Conservation (phyloP, 2,113 vertebrate species). For the Meriones unguiculatus region DNA sequence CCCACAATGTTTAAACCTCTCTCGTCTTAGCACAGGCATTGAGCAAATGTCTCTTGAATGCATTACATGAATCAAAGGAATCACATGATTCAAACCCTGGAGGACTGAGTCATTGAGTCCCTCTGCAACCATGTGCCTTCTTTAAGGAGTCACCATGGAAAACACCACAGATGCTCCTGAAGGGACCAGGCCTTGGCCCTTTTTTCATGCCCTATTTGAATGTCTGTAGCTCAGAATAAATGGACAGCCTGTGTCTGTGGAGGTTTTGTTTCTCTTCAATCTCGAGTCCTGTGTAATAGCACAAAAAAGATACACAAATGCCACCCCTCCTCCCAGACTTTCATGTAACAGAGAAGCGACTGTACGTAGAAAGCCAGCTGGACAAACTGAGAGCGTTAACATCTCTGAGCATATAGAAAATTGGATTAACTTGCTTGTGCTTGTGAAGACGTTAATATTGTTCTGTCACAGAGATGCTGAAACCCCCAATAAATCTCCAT, state of each 20-base stretch:
- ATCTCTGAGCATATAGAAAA: conserved; percentile 72
- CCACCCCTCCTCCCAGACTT: neutral
- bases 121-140: neutral
- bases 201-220: neutral
- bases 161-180: neutral
- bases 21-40: neutral
- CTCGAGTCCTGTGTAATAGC: conserved; percentile 18
- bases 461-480: conserved; percentile 70
- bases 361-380: conserved; percentile 54
- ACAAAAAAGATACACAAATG: conserved; percentile 8
- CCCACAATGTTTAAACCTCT: neutral
- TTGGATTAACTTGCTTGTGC: conserved; percentile 70
- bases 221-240: neutral
- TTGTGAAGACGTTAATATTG: conserved; percentile 76
- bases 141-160: neutral
- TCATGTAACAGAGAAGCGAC: conserved; percentile 54
- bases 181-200: neutral
- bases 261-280: neutral
- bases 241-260: neutral
- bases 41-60: neutral
- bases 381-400: conserved; percentile 69
- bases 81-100: neutral
- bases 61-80: neutral
- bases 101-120: neutral
- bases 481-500: conserved; percentile 75